phyloP scores from a whole-genome alignment of 1,140 invertebrate species.

The Sitophilus oryzae region DNA sequence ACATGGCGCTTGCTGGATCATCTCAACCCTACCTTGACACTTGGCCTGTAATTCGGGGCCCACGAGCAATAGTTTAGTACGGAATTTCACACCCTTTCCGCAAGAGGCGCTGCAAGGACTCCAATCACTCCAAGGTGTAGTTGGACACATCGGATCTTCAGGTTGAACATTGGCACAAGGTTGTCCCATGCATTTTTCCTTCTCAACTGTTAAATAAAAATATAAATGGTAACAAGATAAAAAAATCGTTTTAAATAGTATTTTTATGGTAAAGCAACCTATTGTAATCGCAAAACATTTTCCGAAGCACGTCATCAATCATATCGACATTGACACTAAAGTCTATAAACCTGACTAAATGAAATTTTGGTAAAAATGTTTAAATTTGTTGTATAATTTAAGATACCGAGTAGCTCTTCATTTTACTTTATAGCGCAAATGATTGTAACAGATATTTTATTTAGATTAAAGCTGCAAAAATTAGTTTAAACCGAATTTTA shows the following conservation, averaged over 20 bases:
- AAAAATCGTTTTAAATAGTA: neutral
- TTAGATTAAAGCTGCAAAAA: no score
- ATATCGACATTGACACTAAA: no score
- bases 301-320: no score
- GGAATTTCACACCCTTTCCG: slow-evolving; percentile 61
- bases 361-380: no score
- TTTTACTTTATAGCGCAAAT: no score
- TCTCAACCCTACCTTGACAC: slow-evolving; percentile 55
- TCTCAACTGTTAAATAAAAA: slow-evolving; percentile 57
- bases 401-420: no score
- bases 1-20: slow-evolving; percentile 62
- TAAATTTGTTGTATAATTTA: no score
- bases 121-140: slow-evolving; percentile 68
- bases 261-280: neutral
- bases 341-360: no score
- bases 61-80: slow-evolving; percentile 63
- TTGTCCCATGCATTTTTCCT: slow-evolving; percentile 66
- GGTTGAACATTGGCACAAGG: slow-evolving; percentile 53
- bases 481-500: no score
- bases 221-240: neutral
- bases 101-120: slow-evolving; percentile 67
- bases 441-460: no score
- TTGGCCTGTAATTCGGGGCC: slow-evolving; percentile 52
- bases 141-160: slow-evolving; percentile 56
- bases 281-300: no score